These are phyloP conservation scores for Leptosomus discolor DNA, from an alignment of 2,113 vertebrate genomes.

Conservation along the genomic window DNA sequence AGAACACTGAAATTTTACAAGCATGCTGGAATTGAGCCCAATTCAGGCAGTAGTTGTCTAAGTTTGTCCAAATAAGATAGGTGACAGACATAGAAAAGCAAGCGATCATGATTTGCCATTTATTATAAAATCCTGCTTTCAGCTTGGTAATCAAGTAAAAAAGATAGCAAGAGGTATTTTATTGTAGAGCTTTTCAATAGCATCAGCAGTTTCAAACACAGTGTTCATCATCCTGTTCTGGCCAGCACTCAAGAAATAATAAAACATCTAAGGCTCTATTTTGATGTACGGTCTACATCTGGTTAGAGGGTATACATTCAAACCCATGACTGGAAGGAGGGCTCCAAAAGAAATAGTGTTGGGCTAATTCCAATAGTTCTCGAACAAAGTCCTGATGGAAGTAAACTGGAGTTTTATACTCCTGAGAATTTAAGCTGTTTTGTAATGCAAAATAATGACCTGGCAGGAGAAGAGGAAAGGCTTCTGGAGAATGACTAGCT, in stretches of 20 bases:
- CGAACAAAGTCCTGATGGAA: not conserved
- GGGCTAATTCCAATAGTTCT: not conserved
- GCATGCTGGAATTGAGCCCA: not conserved
- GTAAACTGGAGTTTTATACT: not conserved
- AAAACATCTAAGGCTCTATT: constrained; percentile 61
- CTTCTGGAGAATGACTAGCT: not conserved
- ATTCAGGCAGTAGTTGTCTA: not conserved
- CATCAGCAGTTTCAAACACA: constrained; percentile 66
- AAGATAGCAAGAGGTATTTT: constrained; percentile 49
- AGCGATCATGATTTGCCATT: constrained; percentile 56
- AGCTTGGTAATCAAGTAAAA: constrained; percentile 60
- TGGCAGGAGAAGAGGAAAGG: not conserved
- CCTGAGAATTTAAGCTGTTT: not conserved
- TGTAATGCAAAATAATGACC: not conserved
- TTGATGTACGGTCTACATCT: constrained; percentile 50
- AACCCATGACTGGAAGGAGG: not conserved
- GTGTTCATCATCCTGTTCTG: constrained; percentile 62
- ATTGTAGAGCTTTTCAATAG: constrained; percentile 43
- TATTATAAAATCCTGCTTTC: constrained; percentile 60
- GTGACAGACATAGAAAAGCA: constrained; percentile 38
- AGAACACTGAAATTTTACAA: not conserved
- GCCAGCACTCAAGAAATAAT: constrained; percentile 44
- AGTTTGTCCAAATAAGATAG: constrained; percentile 13
- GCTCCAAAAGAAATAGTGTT: not conserved
- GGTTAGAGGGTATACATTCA: constrained; percentile 24